Base-by-base conservation (phyloP, 2,113 vertebrate genomes). In the Ageneiosus marmoratus region DNA sequence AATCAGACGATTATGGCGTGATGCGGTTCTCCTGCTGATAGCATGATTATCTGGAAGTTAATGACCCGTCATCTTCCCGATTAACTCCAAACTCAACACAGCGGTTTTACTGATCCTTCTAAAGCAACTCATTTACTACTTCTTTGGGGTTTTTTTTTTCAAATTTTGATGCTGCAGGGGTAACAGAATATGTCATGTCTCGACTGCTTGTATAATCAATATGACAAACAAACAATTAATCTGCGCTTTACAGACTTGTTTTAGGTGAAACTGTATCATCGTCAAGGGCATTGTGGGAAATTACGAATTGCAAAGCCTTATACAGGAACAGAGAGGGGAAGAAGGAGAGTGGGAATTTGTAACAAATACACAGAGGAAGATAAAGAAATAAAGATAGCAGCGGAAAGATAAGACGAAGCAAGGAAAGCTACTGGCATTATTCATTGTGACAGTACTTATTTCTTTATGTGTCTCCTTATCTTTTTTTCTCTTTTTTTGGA, bases 1-100 rank as follows among this genome's bases (percentile, higher is more conserved):
- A 55, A 55, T 55, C 53, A 22, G 50, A 20, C 16, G 27, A 51
- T 20, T 32, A 32, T 75, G 48, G 16, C 13, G 50, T 55, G 50
- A 76, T 37, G 73, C 32, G 32, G 20, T 55, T 76, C 50, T 76
- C 73, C 73, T 50, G 34, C 37, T 78, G 56, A 78, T 60, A 55
- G 34, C 37, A 78, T 78, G 76, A 78, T 78, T 78, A 78, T 78
- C 76, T 20, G 76, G 76, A 60, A 78, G 37, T 58, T 78, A 78
- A 78, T 60, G 76, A 78, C 76, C 76, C 76, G 24, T n/a, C 76
- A 13, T 60, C 76, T 78, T 78, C 7, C 20, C 76, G 76, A 78
- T 78, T 78, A 78, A 41, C 76, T 58, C 55, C 76, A 78, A 11
- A 60, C 37, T 60, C 55, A 46, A 78, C 37, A 27, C 55, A 10